A percentile compares a stretch with the other conserved stretches of the same genome.
These are phyloP conservation scores for Chromobotia macracanthus DNA, from an alignment of 2,797 vertebrate species.

Conservation along the genomic window DNA sequence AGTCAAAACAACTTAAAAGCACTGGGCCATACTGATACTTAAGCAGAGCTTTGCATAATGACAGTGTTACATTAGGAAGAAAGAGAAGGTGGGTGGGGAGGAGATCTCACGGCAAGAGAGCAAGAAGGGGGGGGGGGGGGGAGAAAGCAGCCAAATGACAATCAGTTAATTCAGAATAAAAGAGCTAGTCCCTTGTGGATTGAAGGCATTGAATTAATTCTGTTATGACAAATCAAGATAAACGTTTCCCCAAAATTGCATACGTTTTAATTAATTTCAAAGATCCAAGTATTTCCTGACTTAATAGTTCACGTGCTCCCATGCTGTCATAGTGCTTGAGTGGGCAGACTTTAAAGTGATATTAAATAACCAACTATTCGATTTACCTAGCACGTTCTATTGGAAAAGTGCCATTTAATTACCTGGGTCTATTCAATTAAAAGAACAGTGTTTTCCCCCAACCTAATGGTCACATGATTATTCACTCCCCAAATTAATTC, in stretches of 20 bases:
- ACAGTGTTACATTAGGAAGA: slow-evolving; percentile 88
- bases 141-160: slow-evolving; percentile 92
- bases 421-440: slow-evolving; percentile 99
- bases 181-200: slow-evolving; percentile 99
- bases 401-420: slow-evolving; percentile 99
- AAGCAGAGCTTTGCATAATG: slow-evolving; percentile 93
- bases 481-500: slow-evolving; percentile 89
- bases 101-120: slow-evolving; percentile 15
- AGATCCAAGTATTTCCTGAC: slow-evolving; percentile 88
- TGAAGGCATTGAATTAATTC: slow-evolving; percentile 99
- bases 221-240: slow-evolving; percentile 99
- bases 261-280: slow-evolving; percentile 99
- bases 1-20: slow-evolving; percentile 97
- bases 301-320: slow-evolving; percentile 98
- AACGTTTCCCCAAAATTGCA: slow-evolving; percentile 99
- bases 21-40: slow-evolving; percentile 96
- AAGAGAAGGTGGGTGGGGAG: slow-evolving; percentile 41
- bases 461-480: slow-evolving; percentile 90
- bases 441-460: slow-evolving; percentile 85
- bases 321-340: slow-evolving; percentile 96
- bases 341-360: slow-evolving; percentile 99
- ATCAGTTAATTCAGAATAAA: slow-evolving; percentile 99
- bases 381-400: slow-evolving; percentile 99
- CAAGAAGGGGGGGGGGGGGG: slow-evolving; percentile 37
- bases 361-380: slow-evolving; percentile 99